Conservation (phyloP, 2,113 vertebrate genomes). For the Neotoma lepida region DNA sequence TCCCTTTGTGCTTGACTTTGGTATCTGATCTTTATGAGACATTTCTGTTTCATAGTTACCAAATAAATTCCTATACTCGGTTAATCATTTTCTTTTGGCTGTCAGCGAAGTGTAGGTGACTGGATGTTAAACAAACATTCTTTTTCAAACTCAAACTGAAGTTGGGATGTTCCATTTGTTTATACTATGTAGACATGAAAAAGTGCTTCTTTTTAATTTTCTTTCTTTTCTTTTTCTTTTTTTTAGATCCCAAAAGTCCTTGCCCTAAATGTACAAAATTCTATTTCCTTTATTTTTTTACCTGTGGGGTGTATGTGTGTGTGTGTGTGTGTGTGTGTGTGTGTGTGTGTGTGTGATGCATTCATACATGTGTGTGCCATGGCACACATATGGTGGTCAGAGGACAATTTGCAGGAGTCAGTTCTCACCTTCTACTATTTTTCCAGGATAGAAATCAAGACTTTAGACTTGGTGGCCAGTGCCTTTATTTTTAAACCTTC, state of each 20-base stretch:
- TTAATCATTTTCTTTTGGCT: slow-evolving; percentile 60
- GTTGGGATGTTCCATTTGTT: slow-evolving; percentile 66
- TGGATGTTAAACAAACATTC: slow-evolving; percentile 70
- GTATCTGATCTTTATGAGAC: slow-evolving; percentile 53
- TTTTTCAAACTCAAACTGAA: slow-evolving; percentile 63
- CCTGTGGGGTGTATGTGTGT: not conserved
- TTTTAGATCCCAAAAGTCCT: slow-evolving; percentile 33
- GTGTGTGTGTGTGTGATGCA: not conserved
- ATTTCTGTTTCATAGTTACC: slow-evolving; percentile 68
- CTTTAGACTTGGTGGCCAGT: not conserved
- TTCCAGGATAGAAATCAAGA: not conserved
- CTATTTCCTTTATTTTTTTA: not conserved
- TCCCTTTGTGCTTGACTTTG: slow-evolving; percentile 43
- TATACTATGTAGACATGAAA: slow-evolving; percentile 61
- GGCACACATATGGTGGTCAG: not conserved
- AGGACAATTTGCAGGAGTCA: too few species aligned
- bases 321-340: not conserved
- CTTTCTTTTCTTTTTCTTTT: not conserved
- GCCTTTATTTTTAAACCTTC: not conserved
- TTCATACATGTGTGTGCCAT: not conserved
- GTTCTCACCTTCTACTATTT: not conserved
- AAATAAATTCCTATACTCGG: slow-evolving; percentile 65
- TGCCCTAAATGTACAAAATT: slow-evolving; percentile 42
- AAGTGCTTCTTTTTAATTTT: slow-evolving; percentile 22
- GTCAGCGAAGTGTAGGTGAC: slow-evolving; percentile 66